These are phyloP conservation scores for Neotoxoptera formosana DNA, from an alignment of 1,140 invertebrate genomes.

Conservation along the genomic window DNA sequence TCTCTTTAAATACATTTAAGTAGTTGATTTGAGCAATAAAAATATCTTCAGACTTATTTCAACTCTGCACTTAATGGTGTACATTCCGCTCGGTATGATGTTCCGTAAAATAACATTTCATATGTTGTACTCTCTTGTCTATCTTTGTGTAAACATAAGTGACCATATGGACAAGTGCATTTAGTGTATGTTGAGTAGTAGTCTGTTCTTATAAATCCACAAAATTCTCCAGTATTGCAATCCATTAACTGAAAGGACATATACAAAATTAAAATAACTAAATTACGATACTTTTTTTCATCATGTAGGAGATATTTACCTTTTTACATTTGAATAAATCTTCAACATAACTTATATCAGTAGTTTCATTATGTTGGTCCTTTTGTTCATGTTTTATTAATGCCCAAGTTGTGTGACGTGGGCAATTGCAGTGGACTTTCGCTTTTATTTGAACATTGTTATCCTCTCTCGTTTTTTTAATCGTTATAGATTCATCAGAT, in stretches of 20 bases:
- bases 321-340: conserved; percentile 50
- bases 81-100: conserved; percentile 69
- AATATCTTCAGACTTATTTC: conserved; percentile 23
- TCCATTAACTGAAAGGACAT: conserved; percentile 64
- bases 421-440: conserved; percentile 36
- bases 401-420: conserved; percentile 41
- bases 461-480: conserved; percentile 61
- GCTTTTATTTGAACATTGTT: conserved; percentile 48
- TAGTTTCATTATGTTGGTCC: conserved; percentile 28
- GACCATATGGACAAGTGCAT: conserved; percentile 69
- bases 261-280: background rate
- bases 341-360: conserved; percentile 27
- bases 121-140: conserved; percentile 64
- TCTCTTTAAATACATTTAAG: background rate
- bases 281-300: background rate
- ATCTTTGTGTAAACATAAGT: conserved; percentile 69
- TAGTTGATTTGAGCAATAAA: background rate
- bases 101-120: conserved; percentile 68
- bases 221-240: conserved; percentile 66
- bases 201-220: conserved; percentile 66
- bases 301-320: background rate
- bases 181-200: conserved; percentile 70
- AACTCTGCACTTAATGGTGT: conserved; percentile 59
- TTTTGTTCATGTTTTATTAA: conserved; percentile 42
- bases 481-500: conserved; percentile 59